Conservation (phyloP, 2,113 vertebrate genomes). For the Rhodinocichla rosea region DNA sequence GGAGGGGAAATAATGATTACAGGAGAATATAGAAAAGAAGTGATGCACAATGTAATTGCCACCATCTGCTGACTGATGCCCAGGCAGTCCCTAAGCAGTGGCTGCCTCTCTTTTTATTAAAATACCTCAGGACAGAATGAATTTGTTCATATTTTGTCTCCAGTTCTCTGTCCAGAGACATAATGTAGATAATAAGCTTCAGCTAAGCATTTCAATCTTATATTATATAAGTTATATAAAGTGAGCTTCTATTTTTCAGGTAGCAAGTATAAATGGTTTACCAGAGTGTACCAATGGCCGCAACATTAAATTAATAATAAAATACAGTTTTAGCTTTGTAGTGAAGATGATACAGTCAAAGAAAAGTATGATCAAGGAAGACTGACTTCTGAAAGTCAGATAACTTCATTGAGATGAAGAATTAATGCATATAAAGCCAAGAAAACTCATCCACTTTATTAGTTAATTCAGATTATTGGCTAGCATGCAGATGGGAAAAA, state of each 20-base stretch:
- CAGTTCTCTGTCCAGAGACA: background rate
- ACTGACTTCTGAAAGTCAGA: background rate
- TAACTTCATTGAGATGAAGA: background rate
- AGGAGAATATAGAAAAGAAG: background rate
- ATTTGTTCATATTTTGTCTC: background rate
- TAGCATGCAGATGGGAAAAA: background rate
- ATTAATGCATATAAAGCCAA: background rate
- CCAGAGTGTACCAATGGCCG: background rate
- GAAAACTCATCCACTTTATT: background rate
- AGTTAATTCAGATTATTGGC: background rate
- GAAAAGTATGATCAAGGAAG: background rate
- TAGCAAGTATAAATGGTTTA: background rate
- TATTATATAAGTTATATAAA: too few species aligned
- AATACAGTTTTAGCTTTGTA: background rate
- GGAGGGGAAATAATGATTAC: background rate
- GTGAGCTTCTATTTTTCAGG: background rate
- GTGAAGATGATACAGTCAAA: background rate
- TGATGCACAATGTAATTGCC: background rate
- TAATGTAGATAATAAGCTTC: background rate
- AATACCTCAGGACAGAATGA: background rate
- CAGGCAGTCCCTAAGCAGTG: background rate
- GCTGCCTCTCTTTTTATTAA: background rate
- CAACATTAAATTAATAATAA: background rate
- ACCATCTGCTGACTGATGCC: background rate
- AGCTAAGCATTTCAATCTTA: background rate